Conservation (phyloP, 1,140 invertebrate genomes). For the Ephestia elutella region DNA sequence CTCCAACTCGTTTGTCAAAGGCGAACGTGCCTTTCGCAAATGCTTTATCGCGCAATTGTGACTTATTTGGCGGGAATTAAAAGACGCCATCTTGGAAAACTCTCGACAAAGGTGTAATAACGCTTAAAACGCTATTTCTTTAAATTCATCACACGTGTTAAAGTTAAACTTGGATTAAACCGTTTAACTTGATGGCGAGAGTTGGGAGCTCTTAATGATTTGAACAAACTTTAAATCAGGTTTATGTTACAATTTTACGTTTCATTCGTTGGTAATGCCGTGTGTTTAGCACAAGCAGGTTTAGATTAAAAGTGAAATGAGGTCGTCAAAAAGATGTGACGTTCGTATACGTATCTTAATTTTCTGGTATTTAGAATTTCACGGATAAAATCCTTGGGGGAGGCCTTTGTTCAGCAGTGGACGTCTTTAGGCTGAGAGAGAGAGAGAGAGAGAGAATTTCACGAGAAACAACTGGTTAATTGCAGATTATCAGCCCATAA, state of each 20-base stretch:
- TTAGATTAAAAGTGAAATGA: neutral
- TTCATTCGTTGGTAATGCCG: neutral
- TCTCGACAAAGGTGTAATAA: conserved; percentile 31
- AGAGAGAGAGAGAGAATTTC: too few relatives aligned
- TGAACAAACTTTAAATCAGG: neutral
- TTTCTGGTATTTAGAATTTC: too few relatives aligned
- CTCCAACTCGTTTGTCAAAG: too few relatives aligned
- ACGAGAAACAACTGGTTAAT: too few relatives aligned
- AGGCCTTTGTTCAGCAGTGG: too few relatives aligned
- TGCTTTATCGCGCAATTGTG: conserved; percentile 37
- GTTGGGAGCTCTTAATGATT: neutral
- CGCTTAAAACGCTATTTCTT: conserved; percentile 38
- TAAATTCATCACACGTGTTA: conserved; percentile 30
- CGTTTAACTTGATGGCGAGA: neutral
- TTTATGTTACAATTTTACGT: neutral
- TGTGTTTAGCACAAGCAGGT: neutral
- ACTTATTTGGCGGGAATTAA: conserved; percentile 43
- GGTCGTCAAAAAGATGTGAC: neutral
- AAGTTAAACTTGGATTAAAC: neutral
- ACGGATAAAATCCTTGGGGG: too few relatives aligned
- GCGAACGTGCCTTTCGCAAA: conserved; percentile 26
- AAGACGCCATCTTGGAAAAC: conserved; percentile 25
- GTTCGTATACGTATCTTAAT: neutral
- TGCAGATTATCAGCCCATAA: too few relatives aligned
- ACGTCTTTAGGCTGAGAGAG: too few relatives aligned